These are phyloP conservation scores for Pelodytes ibericus DNA, from an alignment of 2,797 vertebrate species.

Conservation along the genomic window DNA sequence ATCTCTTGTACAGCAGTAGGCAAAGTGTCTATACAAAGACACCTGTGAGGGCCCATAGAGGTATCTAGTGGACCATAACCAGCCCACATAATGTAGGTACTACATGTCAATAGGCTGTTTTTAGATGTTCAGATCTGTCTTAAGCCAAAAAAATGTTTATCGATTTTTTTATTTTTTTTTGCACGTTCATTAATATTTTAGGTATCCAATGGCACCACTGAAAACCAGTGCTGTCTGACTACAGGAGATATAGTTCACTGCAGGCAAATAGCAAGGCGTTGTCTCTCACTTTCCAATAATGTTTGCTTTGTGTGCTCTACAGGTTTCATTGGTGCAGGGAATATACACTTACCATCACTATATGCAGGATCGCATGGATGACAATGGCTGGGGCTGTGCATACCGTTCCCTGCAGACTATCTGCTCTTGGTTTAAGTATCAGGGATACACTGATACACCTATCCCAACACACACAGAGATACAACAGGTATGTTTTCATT, in stretches of 20 bases:
- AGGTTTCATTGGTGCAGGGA: slow-evolving; percentile 85
- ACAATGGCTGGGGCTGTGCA: slow-evolving; percentile 96
- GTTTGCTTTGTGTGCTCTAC: slow-evolving; percentile 3
- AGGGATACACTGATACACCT: slow-evolving; percentile 80
- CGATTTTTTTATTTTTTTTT: too few relatives aligned
- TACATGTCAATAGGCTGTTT: too few relatives aligned
- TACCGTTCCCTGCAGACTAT: slow-evolving; percentile 96
- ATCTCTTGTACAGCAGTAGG: too few relatives aligned
- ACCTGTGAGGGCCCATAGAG: too few relatives aligned
- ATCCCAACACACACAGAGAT: slow-evolving; percentile 92
- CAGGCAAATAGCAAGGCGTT: background rate
- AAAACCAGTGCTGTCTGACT: too few relatives aligned
- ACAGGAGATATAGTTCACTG: background rate
- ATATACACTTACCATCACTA: slow-evolving; percentile 94
- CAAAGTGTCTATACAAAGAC: too few relatives aligned
- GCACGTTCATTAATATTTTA: too few relatives aligned
- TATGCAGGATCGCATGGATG: slow-evolving; percentile 89
- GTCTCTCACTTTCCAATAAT: background rate
- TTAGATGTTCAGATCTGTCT: too few relatives aligned
- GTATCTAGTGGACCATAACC: too few relatives aligned
- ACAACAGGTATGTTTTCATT: slow-evolving; percentile 81
- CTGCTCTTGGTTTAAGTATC: slow-evolving; percentile 95
- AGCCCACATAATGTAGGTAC: too few relatives aligned
- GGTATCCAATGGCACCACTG: too few relatives aligned
- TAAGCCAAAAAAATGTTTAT: too few relatives aligned